A percentile compares a stretch with the other conserved stretches of the same genome.
Evolutionary conservation across 1,140 invertebrate genomes (phyloP).

Genomic region (Drosophila obscura): DNA sequence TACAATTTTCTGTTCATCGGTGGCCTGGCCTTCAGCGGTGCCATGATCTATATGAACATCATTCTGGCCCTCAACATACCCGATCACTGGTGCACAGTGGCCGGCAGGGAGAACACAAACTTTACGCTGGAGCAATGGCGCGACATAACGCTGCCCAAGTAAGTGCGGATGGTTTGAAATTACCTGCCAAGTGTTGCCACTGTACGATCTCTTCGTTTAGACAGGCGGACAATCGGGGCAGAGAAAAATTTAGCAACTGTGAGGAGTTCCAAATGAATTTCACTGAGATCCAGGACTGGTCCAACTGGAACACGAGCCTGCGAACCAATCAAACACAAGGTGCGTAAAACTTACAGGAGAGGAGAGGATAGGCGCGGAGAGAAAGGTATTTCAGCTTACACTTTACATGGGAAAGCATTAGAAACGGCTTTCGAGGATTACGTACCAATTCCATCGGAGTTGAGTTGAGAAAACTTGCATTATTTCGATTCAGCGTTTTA

Average conservation of each 20-base stretch:
- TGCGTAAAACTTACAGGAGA: slow-evolving; percentile 18
- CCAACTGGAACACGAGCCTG: slow-evolving; percentile 58
- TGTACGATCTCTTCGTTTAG: slow-evolving; percentile 29
- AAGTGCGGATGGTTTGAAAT: slow-evolving; percentile 21
- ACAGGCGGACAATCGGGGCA: slow-evolving; percentile 70
- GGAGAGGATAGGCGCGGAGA: no score
- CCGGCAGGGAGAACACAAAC: slow-evolving; percentile 84
- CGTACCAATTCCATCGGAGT: no score
- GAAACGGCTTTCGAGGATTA: no score
- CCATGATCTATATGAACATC: slow-evolving; percentile 85
- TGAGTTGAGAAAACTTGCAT: no score
- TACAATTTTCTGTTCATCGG: slow-evolving; percentile 84
- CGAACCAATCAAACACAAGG: slow-evolving; percentile 65
- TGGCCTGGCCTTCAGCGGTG: slow-evolving; percentile 74
- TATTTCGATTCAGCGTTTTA: no score
- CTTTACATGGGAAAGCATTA: no score
- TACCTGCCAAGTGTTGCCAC: accelerated
- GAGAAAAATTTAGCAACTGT: slow-evolving; percentile 74
- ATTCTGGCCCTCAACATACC: slow-evolving; percentile 85
- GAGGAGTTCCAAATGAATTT: slow-evolving; percentile 81
- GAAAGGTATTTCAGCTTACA: not conserved
- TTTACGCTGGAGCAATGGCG: slow-evolving; percentile 84
- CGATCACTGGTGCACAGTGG: slow-evolving; percentile 86
- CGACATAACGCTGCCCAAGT: slow-evolving; percentile 84
- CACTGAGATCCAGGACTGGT: slow-evolving; percentile 67